Evolutionary conservation across 1,140 invertebrate species (phyloP), one percentile per base, ranked within the genome.

Genomic region (Triops cancriformis): DNA sequence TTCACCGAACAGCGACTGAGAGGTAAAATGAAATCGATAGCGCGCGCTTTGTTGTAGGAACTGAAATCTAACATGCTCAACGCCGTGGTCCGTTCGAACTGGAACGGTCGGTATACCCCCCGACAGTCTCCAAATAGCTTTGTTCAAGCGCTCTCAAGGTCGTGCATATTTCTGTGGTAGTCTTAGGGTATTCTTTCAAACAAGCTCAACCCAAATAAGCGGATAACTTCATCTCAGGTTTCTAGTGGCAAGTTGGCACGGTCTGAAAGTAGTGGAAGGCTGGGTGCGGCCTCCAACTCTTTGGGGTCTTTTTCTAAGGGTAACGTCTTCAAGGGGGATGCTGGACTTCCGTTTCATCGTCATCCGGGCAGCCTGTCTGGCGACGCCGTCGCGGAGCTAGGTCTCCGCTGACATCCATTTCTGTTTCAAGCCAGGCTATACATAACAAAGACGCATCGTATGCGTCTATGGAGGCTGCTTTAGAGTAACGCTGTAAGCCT

Each of bases 321-420:
- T 64, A 64, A 64, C 43, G n/a, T 64, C 51, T 10, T 64, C 4
- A 64, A 64, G 51, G 51, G 51, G 14, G 51, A 23, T 64, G 51
- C 51, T 64, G 51, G 51, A 64, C 18, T 64, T 64, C 51, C 51
- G 51, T 64, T 64, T 64, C 51, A 23, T 64, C 51, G 51, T 64
- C 51, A 64, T 64, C 51, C 51, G 51, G 51, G 51, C n/a, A 64
- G 51, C 51, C 51, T 64, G 51, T 64, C 51, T 64, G 51, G 51
- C 9, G 51, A n/a, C 51, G 51, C n/a, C 51, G 51, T 64, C 51
- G 51, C 23, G 18, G 14, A 23, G 18, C 23, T 64, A 5, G 51
- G 51, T 64, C 23, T 64, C 23, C 51, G 51, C 14, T 64, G 51
- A 14, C 51, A 64, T 14, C 51, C 51, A 64, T 64, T 64, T 64